Evolutionary conservation across 2,113 vertebrate genomes (phyloP).

Genomic region (Nansenia antarctica): DNA sequence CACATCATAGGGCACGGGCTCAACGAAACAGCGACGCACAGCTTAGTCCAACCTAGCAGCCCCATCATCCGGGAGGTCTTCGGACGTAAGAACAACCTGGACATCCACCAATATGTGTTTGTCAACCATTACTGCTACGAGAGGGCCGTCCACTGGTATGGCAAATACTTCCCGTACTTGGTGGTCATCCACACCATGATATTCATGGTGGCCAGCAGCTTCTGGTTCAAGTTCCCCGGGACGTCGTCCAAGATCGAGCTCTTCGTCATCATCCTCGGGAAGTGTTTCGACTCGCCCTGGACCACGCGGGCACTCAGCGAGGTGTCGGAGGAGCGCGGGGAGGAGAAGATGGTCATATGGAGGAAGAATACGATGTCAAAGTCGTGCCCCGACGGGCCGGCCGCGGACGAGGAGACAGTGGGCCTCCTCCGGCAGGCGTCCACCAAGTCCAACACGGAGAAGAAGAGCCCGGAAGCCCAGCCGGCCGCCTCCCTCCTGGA

Average conservation of each 20-base stretch:
- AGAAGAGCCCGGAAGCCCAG: slow-evolving; percentile 71
- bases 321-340: slow-evolving; percentile 80
- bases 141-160: slow-evolving; percentile 86
- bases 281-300: slow-evolving; percentile 90
- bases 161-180: slow-evolving; percentile 90
- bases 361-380: slow-evolving; percentile 61
- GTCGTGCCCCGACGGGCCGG: slow-evolving; percentile 33
- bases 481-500: slow-evolving; percentile 75
- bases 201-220: slow-evolving; percentile 89
- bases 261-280: slow-evolving; percentile 86
- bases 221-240: slow-evolving; percentile 92
- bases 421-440: slow-evolving; percentile 51
- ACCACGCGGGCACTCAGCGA: slow-evolving; percentile 87
- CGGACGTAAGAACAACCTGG: slow-evolving; percentile 83
- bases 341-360: slow-evolving; percentile 58
- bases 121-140: slow-evolving; percentile 92
- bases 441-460: slow-evolving; percentile 70
- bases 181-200: slow-evolving; percentile 88
- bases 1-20: slow-evolving; percentile 60
- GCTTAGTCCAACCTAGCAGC: slow-evolving; percentile 21
- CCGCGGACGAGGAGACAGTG: slow-evolving; percentile 53
- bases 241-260: slow-evolving; percentile 92
- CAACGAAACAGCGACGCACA: slow-evolving; percentile 46
- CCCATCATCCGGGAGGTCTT: slow-evolving; percentile 66
- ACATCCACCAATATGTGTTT: slow-evolving; percentile 88